Evolutionary conservation across 2,797 vertebrate genomes (phyloP).

Genomic region (Clarias fuscus): DNA sequence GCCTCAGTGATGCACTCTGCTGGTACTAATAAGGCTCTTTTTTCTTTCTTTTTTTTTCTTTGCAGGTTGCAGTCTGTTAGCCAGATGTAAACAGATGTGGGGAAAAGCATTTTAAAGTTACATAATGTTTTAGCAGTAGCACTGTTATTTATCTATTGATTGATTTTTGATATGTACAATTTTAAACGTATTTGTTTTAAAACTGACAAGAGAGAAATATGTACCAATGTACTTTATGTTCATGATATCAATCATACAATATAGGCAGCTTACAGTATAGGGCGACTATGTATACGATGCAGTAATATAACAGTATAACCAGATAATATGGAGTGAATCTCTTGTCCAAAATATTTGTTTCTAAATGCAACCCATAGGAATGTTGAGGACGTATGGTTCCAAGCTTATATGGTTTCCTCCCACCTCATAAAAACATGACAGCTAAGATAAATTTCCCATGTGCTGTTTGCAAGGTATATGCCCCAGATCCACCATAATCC

Average conservation of each 20-base stretch:
- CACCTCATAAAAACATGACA: neutral
- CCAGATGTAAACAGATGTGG: neutral
- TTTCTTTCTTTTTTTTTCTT: neutral
- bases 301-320: neutral
- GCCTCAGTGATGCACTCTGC: slow-evolving; percentile 41
- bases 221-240: neutral
- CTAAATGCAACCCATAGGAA: neutral
- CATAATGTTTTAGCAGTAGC: neutral
- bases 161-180: neutral
- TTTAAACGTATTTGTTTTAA: neutral
- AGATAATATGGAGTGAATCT: neutral
- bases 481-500: neutral
- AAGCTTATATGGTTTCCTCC: neutral
- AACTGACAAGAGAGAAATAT: neutral
- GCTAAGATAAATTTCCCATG: neutral
- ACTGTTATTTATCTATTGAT: neutral
- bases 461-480: neutral
- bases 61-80: neutral
- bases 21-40: slow-evolving; percentile 7
- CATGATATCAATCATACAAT: neutral
- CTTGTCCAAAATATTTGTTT: neutral
- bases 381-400: neutral
- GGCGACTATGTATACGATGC: neutral
- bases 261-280: neutral
- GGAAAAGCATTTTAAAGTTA: neutral